Evolutionary conservation across 2,797 vertebrate genomes (phyloP), one percentile per base, ranked within the genome.

Genomic region (Megalops cyprinoides): DNA sequence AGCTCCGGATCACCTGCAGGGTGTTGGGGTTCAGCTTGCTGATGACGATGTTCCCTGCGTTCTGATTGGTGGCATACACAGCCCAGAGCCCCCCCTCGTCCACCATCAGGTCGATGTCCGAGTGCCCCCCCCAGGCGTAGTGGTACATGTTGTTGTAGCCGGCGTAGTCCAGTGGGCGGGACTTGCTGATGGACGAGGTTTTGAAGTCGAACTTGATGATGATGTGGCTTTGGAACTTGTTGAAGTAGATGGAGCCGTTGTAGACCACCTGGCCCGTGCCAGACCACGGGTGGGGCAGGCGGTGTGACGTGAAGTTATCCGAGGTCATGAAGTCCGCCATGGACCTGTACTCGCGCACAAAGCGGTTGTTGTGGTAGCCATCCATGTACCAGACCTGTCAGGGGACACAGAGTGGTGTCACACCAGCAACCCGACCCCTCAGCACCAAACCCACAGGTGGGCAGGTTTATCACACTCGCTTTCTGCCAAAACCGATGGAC

Each of bases 111-210:
- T 99, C 98, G n/a, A 99, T 99, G 92, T 99, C 98, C 0, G 97
- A 98, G 90, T 98, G 97, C 10, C 98, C 98, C 0, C 98, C 98
- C 98, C 98, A 99, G 67, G 97, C 96, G 3, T 99, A 98, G 89
- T 98, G 98, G 90, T 98, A 99, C 93, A 98, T 97, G 86, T 99
- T 99, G 93, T 98, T 99, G 91, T 95, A 98, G 73, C 98, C 98
- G 0, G 97, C 97, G 0, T 97, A 96, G 91, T 98, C 97, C 80
- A 99, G 95, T 91, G 96, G 97, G 77, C 95, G 94, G 0, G 96
- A 96, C 89, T 96, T 97, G 81, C 97, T 96, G 89, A 98, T 97
- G 76, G 95, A 92, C 31, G 97, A 96, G 0, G 97, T 96, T 82
- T 94, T 94, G 89, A 99, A 92, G 93, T 98, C 96, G 44, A 98